Percentiles rank a stretch among this genome's conserved stretches.
phyloP scores from a whole-genome alignment of 2,113 vertebrate genomes.

The Narcine bancroftii region DNA sequence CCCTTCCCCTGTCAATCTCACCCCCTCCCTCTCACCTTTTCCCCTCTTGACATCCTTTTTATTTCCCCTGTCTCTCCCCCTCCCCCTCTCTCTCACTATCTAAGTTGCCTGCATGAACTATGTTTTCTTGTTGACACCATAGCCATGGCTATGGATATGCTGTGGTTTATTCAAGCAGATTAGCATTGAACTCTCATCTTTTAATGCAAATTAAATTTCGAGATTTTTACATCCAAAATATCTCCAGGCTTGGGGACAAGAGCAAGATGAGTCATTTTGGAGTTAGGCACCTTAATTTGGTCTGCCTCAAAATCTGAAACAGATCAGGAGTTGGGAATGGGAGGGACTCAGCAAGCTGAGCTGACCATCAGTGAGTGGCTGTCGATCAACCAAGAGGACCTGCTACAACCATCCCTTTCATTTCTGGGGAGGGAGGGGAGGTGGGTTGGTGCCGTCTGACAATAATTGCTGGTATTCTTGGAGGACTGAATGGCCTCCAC shows the following conservation, averaged over 20 bases:
- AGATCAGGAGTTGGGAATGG: background rate
- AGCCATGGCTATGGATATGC: background rate
- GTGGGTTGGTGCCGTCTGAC: background rate
- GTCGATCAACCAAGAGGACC: background rate
- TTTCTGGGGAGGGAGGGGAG: background rate
- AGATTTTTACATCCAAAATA: background rate
- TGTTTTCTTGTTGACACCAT: background rate
- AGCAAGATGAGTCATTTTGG: background rate
- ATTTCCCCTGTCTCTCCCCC: background rate
- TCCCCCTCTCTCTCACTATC: background rate
- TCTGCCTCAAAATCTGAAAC: background rate
- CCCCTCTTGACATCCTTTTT: background rate
- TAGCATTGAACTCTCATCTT: background rate
- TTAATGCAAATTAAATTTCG: background rate
- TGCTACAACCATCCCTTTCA: background rate
- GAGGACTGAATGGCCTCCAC: background rate
- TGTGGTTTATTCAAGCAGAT: background rate
- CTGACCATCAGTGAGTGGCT: background rate
- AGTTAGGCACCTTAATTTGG: background rate
- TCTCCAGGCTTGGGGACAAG: background rate
- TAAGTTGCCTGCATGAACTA: too few relatives aligned
- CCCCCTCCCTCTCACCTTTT: too few relatives aligned
- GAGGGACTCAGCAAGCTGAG: background rate
- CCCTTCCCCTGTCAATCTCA: too few relatives aligned
- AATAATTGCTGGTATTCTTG: background rate